Evolutionary conservation across 2,797 vertebrate species (phyloP).

Genomic region (Otolemur crassicaudatus): DNA sequence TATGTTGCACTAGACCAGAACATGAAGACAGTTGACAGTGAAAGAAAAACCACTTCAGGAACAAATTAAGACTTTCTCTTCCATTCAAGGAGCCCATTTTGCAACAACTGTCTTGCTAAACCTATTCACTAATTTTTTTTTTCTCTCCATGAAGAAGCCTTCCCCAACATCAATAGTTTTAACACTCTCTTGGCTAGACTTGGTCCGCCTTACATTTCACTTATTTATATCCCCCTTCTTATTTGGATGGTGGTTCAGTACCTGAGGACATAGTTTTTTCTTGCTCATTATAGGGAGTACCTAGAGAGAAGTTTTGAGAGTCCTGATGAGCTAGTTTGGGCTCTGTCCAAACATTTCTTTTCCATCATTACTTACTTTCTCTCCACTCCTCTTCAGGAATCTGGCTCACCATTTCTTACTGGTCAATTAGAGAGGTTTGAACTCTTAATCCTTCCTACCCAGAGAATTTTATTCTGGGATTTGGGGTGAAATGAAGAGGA

Average conservation of each 20-base stretch:
- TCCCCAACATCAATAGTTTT: background rate
- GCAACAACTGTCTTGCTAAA: background rate
- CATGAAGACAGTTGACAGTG: background rate
- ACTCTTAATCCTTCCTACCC: background rate
- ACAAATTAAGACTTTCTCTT: background rate
- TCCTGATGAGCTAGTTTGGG: background rate
- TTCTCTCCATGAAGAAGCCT: background rate
- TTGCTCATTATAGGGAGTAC: background rate
- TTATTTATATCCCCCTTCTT: background rate
- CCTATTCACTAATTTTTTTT: background rate
- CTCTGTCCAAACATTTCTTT: background rate
- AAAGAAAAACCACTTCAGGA: background rate
- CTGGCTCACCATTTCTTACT: background rate
- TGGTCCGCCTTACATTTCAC: background rate
- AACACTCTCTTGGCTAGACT: background rate
- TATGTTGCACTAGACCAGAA: background rate
- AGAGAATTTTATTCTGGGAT: background rate
- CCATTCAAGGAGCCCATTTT: background rate
- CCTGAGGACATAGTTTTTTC: background rate
- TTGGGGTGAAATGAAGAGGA: too few species aligned
- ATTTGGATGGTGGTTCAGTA: background rate
- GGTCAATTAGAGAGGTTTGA: background rate
- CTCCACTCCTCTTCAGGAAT: background rate
- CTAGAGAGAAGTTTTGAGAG: background rate
- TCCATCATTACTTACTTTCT: background rate